These are phyloP conservation scores for Stegodyphus dumicola DNA, from an alignment of 1,140 invertebrate species.

Conservation along the genomic window DNA sequence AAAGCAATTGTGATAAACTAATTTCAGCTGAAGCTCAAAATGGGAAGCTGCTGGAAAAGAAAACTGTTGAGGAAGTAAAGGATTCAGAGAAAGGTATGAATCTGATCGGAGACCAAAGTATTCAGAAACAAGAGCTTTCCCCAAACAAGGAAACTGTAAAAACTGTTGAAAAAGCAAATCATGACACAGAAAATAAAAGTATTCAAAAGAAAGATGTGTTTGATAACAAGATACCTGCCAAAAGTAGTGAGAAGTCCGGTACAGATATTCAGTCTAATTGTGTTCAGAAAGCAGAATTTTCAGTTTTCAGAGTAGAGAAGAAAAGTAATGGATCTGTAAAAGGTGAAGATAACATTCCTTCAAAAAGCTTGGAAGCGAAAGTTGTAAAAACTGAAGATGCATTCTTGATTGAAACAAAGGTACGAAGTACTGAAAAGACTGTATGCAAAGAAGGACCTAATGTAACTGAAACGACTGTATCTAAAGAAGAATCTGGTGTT, in stretches of 20 bases:
- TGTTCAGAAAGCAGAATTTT: too few species aligned
- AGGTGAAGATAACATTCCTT: not conserved
- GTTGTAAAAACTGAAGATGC: slow-evolving; percentile 5
- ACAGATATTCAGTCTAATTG: too few species aligned
- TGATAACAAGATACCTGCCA: too few species aligned
- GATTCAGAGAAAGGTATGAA: not conserved
- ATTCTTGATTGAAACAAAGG: slow-evolving; percentile 8
- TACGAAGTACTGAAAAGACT: slow-evolving; percentile 14
- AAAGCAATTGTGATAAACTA: slow-evolving; percentile 10
- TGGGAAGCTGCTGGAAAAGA: not conserved
- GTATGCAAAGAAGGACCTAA: not conserved
- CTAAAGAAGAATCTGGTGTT: slow-evolving; percentile 6
- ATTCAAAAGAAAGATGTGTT: not conserved
- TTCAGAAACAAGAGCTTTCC: not conserved
- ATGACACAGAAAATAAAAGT: not conserved
- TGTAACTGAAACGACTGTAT: not conserved
- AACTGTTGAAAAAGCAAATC: not conserved
- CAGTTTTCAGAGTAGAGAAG: too few species aligned
- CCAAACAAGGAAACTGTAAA: not conserved
- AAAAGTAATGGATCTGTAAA: not conserved
- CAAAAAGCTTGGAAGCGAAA: not conserved
- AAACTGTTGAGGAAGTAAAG: not conserved
- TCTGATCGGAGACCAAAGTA: not conserved
- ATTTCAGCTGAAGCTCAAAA: not conserved
- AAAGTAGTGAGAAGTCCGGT: too few species aligned